phyloP scores from a whole-genome alignment of 2,888 invertebrate genomes.

The Cephus nigrinus region DNA sequence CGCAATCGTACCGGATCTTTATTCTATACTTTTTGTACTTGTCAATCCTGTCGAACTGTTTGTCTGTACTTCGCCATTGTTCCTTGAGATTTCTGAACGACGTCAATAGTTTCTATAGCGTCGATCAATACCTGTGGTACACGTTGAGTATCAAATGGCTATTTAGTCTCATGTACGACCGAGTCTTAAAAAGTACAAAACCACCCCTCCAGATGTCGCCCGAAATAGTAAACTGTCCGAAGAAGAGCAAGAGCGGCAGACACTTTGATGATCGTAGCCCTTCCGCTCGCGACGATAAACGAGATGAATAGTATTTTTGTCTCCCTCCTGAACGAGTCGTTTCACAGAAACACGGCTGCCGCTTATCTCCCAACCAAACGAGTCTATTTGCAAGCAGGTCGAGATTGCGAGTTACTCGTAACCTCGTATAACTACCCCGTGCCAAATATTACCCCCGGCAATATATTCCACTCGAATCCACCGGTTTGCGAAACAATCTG shows the following conservation, averaged over 20 bases:
- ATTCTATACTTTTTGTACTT: neutral
- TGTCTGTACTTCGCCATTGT: neutral
- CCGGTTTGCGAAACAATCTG: neutral
- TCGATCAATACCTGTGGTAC: neutral
- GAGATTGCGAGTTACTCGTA: neutral
- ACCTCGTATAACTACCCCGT: neutral
- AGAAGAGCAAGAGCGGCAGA: neutral
- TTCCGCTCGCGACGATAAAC: conserved; percentile 32
- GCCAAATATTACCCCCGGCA: neutral
- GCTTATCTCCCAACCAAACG: neutral
- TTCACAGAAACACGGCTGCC: neutral
- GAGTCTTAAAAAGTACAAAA: neutral
- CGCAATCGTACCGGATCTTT: neutral
- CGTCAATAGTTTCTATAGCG: neutral
- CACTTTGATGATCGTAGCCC: neutral
- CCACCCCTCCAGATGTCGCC: neutral
- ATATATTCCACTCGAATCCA: neutral
- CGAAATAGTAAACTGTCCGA: neutral
- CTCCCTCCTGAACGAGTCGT: neutral
- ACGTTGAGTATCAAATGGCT: neutral
- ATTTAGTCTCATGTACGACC: neutral
- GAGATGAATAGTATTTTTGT: conserved; percentile 45
- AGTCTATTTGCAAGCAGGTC: neutral
- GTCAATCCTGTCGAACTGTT: neutral
- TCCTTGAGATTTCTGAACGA: neutral